Base-by-base conservation (phyloP, 1,140 invertebrate genomes). In the Fopius arisanus region DNA sequence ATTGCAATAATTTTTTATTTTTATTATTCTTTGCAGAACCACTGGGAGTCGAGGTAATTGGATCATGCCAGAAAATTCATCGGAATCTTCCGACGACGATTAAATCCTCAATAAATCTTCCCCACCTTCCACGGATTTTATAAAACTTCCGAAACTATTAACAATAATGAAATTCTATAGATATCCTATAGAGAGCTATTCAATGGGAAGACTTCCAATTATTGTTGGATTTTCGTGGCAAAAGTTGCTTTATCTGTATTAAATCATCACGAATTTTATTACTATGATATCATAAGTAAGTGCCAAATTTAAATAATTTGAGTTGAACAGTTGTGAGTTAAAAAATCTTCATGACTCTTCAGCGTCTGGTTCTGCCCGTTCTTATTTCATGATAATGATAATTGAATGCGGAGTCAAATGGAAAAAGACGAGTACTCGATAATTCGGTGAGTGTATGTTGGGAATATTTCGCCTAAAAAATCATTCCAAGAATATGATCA, bases 31-130 rank as follows among this genome's bases (percentile, higher is more conserved):
- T 67, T 76, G 10, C 72, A 90, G 89, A 69, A 86, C 81, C 68
- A 88, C 85, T 21, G 90, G 90, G 78, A 90, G 89, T 81, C 89
- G 91, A 72, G 91, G 91, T 77, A 90, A 90, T 78, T 92, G 91
- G 91, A 92, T 92, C 80, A 91, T 92, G 88, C 91, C 91, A 48
- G 90, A 90, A 79, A 90, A 85, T 78, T 89, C 88, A 26, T 87
- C 87, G 12, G 88, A 89, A 78, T 89, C 88, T 75, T 89, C 88
- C 7, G 87, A 88, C 59, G 88, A 84, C 73, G 81, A 83, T 73
- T 80, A 77, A 79, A 78, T 51, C 62, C 67, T 67, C 68, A 74
- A 75, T 48, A 63, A 67, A 68, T 73, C 41, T 51, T 69, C 41
- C 9, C 5, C 28, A 48, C 10, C 19, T 67, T 37, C 33, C 33